These are phyloP conservation scores for Drosophila prosaltans DNA, from an alignment of 1,140 invertebrate genomes.

Conservation along the genomic window DNA sequence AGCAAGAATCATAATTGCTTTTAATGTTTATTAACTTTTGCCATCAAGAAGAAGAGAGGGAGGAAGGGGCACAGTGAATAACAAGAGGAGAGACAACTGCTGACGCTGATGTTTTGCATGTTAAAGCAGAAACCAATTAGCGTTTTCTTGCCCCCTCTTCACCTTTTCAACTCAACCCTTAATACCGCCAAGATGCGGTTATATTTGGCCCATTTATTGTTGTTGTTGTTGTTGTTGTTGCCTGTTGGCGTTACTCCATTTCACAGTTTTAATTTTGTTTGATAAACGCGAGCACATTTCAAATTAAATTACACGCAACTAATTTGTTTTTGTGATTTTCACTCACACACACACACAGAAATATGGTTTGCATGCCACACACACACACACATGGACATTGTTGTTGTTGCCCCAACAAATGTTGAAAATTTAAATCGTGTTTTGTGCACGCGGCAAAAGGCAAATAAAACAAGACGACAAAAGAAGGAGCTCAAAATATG, in stretches of 20 bases:
- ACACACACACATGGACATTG: constrained; percentile 8
- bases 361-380: neutral
- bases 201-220: constrained; percentile 14
- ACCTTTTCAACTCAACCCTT: too few species aligned
- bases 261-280: constrained; percentile 76
- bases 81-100: neutral
- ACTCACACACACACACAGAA: constrained; percentile 31
- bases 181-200: constrained; percentile 26
- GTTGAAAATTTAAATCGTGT: constrained; percentile 45
- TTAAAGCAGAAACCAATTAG: constrained; percentile 75
- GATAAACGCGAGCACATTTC: constrained; percentile 75
- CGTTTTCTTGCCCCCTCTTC: constrained; percentile 61
- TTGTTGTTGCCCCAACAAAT: constrained; percentile 33
- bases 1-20: constrained; percentile 69
- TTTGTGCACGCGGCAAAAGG: constrained; percentile 8
- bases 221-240: constrained; percentile 16
- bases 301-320: constrained; percentile 80
- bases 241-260: constrained; percentile 53
- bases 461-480: neutral
- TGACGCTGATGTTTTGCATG: constrained; percentile 52
- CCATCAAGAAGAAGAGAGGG: constrained; percentile 41
- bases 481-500: neutral
- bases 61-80: constrained; percentile 1
- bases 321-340: constrained; percentile 77
- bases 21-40: constrained; percentile 77